A percentile compares a stretch with the other conserved stretches of the same genome.
phyloP scores from a whole-genome alignment of 2,888 invertebrate genomes.

The Meloe dianella region DNA sequence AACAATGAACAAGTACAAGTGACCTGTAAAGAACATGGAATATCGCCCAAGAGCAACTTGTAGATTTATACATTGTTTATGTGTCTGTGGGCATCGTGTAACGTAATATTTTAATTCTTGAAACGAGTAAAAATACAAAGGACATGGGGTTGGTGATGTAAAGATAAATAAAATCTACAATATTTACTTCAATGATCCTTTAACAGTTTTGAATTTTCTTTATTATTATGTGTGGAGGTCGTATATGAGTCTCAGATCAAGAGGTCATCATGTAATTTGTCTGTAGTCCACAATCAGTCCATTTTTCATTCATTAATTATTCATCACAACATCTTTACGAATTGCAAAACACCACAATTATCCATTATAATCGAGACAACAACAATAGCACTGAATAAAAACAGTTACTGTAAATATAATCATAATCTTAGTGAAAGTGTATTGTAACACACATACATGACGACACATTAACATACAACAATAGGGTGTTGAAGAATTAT shows the following conservation, averaged over 20 bases:
- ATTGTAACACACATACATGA: slow-evolving; percentile 22
- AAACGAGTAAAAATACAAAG: slow-evolving; percentile 42
- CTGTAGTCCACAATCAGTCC: slow-evolving; percentile 26
- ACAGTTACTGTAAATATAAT: slow-evolving; percentile 27
- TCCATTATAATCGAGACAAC: slow-evolving; percentile 18
- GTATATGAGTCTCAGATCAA: slow-evolving; percentile 1
- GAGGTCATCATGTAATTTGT: slow-evolving; percentile 15
- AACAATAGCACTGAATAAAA: slow-evolving; percentile 27
- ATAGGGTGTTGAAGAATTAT: slow-evolving; percentile 17
- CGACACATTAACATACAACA: slow-evolving; percentile 32
- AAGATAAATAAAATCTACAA: slow-evolving; percentile 16
- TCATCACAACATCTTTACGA: slow-evolving; percentile 28
- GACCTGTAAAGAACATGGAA: slow-evolving; percentile 25
- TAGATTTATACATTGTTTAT: slow-evolving; percentile 5
- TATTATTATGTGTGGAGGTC: not conserved
- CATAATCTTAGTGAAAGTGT: slow-evolving; percentile 16
- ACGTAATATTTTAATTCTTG: slow-evolving; percentile 44
- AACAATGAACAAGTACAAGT: slow-evolving; percentile 23
- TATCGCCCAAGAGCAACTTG: slow-evolving; percentile 27
- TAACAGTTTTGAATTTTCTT: too few relatives aligned
- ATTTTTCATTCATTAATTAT: slow-evolving; percentile 27
- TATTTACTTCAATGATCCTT: too few relatives aligned
- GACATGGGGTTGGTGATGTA: slow-evolving; percentile 40
- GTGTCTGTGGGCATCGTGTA: slow-evolving; percentile 39
- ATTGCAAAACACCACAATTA: slow-evolving; percentile 33